Evolutionary conservation across 35 echinoderm and acorn worm genomes (phyloP).

Genomic region (Holothuria glaberrima): DNA sequence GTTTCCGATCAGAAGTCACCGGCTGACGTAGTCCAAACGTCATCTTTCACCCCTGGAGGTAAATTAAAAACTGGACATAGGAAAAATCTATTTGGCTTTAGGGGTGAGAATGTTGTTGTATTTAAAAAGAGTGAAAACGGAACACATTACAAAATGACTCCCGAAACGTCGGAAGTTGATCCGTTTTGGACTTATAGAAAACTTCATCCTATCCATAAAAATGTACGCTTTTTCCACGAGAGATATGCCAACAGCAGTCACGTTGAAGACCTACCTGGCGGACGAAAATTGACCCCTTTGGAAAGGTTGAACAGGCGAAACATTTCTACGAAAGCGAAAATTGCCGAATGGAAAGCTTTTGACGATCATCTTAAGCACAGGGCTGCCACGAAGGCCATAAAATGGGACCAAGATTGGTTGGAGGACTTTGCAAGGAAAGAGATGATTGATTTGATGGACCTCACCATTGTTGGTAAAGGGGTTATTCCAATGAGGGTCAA

Average conservation of each 20-base stretch:
- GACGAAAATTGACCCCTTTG: neutral
- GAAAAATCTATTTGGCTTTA: conserved; percentile 38
- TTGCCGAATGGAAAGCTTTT: conserved; percentile 37
- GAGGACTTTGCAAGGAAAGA: conserved; percentile 41
- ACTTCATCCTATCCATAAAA: neutral
- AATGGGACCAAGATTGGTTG: conserved; percentile 56
- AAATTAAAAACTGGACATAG: neutral
- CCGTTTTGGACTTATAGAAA: neutral
- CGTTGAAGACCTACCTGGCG: neutral
- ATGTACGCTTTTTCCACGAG: neutral
- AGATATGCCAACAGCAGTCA: neutral
- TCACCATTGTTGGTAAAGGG: conserved; percentile 56
- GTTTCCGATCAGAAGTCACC: neutral
- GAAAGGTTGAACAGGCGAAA: neutral
- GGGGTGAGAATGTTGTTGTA: conserved; percentile 36
- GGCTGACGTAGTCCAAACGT: neutral
- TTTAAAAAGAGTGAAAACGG: conserved; percentile 17
- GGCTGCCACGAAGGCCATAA: conserved; percentile 33
- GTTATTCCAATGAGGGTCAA: conserved; percentile 8
- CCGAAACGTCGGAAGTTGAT: neutral
- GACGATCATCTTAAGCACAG: conserved; percentile 17
- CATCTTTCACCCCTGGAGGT: neutral
- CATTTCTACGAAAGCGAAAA: conserved; percentile 24
- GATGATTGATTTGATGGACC: conserved; percentile 43
- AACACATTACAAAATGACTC: neutral